Evolutionary conservation across 2,113 vertebrate species (phyloP).

Genomic region (Callionymus lyra): DNA sequence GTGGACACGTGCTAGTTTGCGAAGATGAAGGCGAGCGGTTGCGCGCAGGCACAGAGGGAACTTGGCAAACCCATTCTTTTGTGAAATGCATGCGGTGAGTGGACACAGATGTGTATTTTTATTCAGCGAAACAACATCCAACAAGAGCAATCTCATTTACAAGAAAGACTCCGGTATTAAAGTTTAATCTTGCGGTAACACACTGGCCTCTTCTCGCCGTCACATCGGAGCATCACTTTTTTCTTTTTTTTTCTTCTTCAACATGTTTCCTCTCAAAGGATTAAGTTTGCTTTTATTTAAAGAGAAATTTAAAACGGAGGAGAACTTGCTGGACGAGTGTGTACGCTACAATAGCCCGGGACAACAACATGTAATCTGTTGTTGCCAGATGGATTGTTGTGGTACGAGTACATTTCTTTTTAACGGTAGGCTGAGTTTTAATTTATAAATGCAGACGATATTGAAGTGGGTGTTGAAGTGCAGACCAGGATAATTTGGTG

Average conservation of each 20-base stretch:
- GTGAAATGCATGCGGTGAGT: slow-evolving; percentile 20
- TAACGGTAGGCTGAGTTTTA: slow-evolving; percentile 28
- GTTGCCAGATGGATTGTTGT: not conserved
- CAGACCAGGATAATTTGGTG: not conserved
- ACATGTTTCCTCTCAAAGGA: slow-evolving; percentile 29
- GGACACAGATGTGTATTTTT: slow-evolving; percentile 35
- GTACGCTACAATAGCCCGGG: slow-evolving; percentile 8
- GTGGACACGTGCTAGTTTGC: slow-evolving; percentile 21
- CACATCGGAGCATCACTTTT: slow-evolving; percentile 45
- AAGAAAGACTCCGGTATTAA: slow-evolving; percentile 54
- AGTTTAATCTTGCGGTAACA: slow-evolving; percentile 57
- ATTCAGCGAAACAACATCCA: slow-evolving; percentile 31
- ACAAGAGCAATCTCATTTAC: slow-evolving; percentile 57
- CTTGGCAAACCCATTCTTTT: slow-evolving; percentile 24
- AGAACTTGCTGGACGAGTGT: slow-evolving; percentile 28
- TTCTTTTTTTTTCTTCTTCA: slow-evolving; percentile 40
- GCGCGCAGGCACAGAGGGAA: slow-evolving; percentile 18
- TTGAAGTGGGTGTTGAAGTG: slow-evolving; percentile 2
- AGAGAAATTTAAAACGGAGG: slow-evolving; percentile 36
- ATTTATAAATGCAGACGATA: slow-evolving; percentile 27
- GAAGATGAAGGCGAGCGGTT: slow-evolving; percentile 24
- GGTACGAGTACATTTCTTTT: slow-evolving; percentile 9
- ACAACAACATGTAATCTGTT: slow-evolving; percentile 13
- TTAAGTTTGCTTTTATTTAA: slow-evolving; percentile 49
- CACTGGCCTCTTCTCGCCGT: slow-evolving; percentile 22